These are phyloP conservation scores for Melanotus villosus DNA, from an alignment of 2,888 invertebrate species.

Conservation along the genomic window DNA sequence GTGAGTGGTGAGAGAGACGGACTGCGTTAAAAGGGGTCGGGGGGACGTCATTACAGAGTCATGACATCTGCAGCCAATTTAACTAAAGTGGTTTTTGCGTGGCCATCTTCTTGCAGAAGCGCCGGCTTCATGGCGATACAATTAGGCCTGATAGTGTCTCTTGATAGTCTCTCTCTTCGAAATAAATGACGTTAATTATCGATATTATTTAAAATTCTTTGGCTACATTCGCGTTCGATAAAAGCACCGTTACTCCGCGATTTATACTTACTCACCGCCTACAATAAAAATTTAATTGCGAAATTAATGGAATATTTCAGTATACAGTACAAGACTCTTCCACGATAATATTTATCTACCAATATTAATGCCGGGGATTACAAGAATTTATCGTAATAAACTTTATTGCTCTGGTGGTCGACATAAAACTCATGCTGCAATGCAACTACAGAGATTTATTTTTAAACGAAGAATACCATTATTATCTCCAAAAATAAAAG, in stretches of 20 bases:
- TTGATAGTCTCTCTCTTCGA: slow-evolving; percentile 21
- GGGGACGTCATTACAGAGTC: slow-evolving; percentile 65
- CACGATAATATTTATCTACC: too few species aligned
- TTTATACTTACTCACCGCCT: background rate
- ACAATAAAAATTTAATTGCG: slow-evolving; percentile 17
- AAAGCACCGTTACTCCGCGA: background rate
- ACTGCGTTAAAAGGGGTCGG: slow-evolving; percentile 51
- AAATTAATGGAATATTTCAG: slow-evolving; percentile 8
- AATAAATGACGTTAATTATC: slow-evolving; percentile 32
- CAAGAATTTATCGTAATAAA: background rate
- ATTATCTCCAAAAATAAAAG: too few species aligned
- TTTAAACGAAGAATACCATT: too few species aligned
- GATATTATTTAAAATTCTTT: slow-evolving; percentile 24
- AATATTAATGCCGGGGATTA: background rate
- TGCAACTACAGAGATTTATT: too few species aligned
- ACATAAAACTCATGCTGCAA: too few species aligned
- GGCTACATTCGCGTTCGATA: background rate
- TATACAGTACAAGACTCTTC: background rate
- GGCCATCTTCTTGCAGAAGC: slow-evolving; percentile 54
- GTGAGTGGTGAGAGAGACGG: slow-evolving; percentile 59
- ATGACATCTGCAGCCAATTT: slow-evolving; percentile 68
- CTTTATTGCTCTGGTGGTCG: background rate
- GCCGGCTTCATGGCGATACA: slow-evolving; percentile 45
- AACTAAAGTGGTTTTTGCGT: slow-evolving; percentile 67
- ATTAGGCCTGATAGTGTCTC: slow-evolving; percentile 49